Percentiles rank a stretch among this genome's conserved stretches.
Evolutionary conservation across 1,140 invertebrate genomes (phyloP).

Genomic region (Goniozus legneri): DNA sequence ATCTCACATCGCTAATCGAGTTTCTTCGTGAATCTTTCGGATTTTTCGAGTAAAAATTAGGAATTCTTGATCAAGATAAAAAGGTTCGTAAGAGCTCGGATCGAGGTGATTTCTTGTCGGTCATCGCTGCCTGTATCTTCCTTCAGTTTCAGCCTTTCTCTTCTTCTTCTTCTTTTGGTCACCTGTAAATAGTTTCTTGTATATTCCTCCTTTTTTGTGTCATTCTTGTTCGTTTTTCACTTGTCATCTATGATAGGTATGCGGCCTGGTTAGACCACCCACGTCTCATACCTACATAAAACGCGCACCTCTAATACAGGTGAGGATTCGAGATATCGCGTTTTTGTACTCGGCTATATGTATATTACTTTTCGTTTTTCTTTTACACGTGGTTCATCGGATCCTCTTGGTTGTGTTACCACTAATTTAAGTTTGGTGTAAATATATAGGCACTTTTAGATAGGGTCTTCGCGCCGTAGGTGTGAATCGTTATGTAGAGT

Average conservation of each 20-base stretch:
- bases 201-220: not conserved
- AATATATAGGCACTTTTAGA: constrained; percentile 20
- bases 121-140: constrained; percentile 20
- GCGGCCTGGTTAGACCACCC: constrained; percentile 17
- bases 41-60: constrained; percentile 34
- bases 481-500: constrained; percentile 16
- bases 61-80: constrained; percentile 36
- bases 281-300: constrained; percentile 14
- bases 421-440: constrained; percentile 28
- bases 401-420: constrained; percentile 21
- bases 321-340: no score
- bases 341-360: no score
- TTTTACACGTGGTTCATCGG: not conserved
- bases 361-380: no score
- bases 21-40: constrained; percentile 13
- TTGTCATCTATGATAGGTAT: constrained; percentile 17
- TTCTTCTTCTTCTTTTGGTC: constrained; percentile 2
- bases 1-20: constrained; percentile 32
- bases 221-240: not conserved
- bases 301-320: constrained; percentile 14
- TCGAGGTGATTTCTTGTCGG: constrained; percentile 13
- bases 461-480: constrained; percentile 18
- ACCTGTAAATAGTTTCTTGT: constrained; percentile 2
- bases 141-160: constrained; percentile 22
- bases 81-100: no score